A percentile compares a stretch with the other conserved stretches of the same genome.
Conservation (phyloP, 2,797 vertebrate genomes). For the Poecilia wingei region DNA sequence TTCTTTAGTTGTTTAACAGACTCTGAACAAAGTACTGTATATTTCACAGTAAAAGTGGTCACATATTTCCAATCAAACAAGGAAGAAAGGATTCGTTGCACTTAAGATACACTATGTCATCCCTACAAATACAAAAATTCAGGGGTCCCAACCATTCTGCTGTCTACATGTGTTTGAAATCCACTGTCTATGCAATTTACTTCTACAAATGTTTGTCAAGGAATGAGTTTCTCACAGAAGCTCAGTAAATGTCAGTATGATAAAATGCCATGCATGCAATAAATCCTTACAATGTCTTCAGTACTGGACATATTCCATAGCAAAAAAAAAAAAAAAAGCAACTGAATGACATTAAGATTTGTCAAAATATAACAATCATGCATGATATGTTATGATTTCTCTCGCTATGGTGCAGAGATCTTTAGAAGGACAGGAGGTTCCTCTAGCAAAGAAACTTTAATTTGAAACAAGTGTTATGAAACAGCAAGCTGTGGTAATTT, state of each 20-base stretch:
- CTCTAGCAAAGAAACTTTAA: not conserved
- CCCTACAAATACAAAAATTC: not conserved
- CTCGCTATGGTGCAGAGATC: not conserved
- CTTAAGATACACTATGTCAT: not conserved
- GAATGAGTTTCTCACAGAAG: not conserved
- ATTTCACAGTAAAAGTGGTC: not conserved
- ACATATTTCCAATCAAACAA: not conserved
- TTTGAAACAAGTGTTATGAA: not conserved
- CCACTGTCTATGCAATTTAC: not conserved
- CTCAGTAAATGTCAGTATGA: not conserved
- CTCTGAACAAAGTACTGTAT: not conserved
- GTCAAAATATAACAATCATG: not conserved
- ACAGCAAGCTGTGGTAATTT: not conserved
- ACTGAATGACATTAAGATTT: not conserved
- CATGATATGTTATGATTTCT: not conserved
- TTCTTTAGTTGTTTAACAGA: not conserved
- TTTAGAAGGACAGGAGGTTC: not conserved
- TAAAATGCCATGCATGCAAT: not conserved
- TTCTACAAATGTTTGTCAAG: not conserved
- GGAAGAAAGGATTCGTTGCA: not conserved
- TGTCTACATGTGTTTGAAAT: not conserved
- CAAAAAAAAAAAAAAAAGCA: not conserved
- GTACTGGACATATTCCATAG: not conserved
- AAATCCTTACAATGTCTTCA: not conserved
- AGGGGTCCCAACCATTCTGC: not conserved